Percentiles rank a stretch among this genome's conserved stretches.
These are phyloP conservation scores for Holothuria leucospilota DNA, from an alignment of 53 echinoderm and acorn worm species.

Conservation along the genomic window DNA sequence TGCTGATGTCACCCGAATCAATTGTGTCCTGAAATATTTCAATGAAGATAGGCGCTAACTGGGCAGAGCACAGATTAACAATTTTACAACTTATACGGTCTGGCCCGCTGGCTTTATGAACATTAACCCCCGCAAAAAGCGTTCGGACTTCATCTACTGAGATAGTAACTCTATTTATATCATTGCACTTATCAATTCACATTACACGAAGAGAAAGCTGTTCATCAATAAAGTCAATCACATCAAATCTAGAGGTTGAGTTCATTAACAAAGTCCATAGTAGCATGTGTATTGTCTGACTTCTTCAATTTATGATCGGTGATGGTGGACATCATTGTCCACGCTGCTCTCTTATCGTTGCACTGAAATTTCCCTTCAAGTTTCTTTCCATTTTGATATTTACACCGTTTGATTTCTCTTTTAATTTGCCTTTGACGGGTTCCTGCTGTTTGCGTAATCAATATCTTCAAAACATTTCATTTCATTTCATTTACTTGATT, in stretches of 20 bases:
- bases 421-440: no score
- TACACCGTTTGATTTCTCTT: no score
- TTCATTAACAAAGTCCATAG: background rate
- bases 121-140: background rate
- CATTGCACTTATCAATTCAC: background rate
- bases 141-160: background rate
- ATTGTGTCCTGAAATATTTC: no score
- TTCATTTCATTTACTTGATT: no score
- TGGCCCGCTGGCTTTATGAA: background rate
- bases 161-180: background rate
- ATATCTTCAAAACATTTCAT: no score
- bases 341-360: slow-evolving; percentile 6
- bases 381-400: no score
- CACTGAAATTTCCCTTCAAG: slow-evolving; percentile 6
- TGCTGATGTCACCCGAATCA: no score
- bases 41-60: no score
- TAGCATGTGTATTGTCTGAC: background rate
- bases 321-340: slow-evolving; percentile 5
- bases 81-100: background rate
- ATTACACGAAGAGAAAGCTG: slow-evolving; percentile 13
- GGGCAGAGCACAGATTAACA: no score
- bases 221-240: background rate
- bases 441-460: no score
- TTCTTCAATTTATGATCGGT: no score
- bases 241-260: background rate